A percentile compares a stretch with the other conserved stretches of the same genome.
These are phyloP conservation scores for Anthoscopus minutus DNA, from an alignment of 2,113 vertebrate species.

Conservation along the genomic window DNA sequence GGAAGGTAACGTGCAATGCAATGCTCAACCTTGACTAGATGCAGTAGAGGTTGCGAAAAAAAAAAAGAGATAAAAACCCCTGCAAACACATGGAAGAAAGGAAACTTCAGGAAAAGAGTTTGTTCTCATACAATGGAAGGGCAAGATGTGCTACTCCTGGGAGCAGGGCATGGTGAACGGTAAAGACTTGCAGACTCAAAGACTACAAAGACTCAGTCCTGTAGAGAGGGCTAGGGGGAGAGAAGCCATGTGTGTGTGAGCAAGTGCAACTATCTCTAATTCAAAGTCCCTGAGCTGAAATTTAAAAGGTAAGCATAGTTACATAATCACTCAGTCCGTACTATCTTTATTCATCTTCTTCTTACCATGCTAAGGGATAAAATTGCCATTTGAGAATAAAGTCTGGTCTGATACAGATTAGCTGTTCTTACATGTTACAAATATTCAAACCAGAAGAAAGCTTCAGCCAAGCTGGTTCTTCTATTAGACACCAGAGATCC, in stretches of 20 bases:
- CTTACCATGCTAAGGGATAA: background rate
- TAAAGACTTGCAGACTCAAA: background rate
- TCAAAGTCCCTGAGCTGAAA: background rate
- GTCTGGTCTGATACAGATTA: background rate
- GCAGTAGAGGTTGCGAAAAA: rapidly evolving
- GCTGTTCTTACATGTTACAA: background rate
- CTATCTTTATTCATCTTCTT: background rate
- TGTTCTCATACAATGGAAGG: background rate
- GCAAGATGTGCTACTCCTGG: background rate
- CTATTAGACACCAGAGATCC: background rate
- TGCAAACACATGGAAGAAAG: background rate
- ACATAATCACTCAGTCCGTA: background rate
- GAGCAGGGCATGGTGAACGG: background rate
- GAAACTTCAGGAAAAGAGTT: background rate
- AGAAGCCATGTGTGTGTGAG: background rate
- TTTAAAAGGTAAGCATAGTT: background rate
- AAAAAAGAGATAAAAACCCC: no score
- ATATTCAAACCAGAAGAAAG: background rate
- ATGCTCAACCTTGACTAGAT: background rate
- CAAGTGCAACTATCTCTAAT: background rate
- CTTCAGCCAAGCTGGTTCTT: background rate
- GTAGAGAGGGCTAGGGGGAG: background rate
- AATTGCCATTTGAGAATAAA: background rate
- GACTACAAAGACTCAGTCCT: background rate
- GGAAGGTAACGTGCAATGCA: background rate